Evolutionary conservation across 2,888 invertebrate genomes (phyloP).

Genomic region (Brachyopa scutellaris): DNA sequence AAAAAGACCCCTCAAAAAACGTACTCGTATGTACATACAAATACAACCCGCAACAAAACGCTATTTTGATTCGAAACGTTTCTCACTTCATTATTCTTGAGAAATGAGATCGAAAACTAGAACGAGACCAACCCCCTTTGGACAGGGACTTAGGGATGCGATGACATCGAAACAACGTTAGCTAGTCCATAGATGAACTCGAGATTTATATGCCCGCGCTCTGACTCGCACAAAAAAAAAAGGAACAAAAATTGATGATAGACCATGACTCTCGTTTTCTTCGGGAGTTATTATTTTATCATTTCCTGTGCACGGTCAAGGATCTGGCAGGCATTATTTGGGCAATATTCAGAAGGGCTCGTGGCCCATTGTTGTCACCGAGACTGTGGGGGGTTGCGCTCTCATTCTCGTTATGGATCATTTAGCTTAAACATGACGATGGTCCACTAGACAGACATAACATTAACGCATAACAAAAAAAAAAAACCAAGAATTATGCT

Average conservation of each 20-base stretch:
- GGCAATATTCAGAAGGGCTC: slow-evolving; percentile 44
- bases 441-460: slow-evolving; percentile 33
- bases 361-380: slow-evolving; percentile 59
- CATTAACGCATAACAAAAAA: slow-evolving; percentile 62
- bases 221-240: slow-evolving; percentile 5
- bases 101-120: slow-evolving; percentile 33
- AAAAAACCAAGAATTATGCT: slow-evolving; percentile 12
- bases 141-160: slow-evolving; percentile 43
- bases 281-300: slow-evolving; percentile 70
- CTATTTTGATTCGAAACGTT: slow-evolving; percentile 69
- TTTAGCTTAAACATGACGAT: slow-evolving; percentile 54
- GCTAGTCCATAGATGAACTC: slow-evolving; percentile 60
- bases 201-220: slow-evolving; percentile 53
- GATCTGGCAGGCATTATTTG: slow-evolving; percentile 43
- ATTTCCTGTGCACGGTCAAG: slow-evolving; percentile 72
- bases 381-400: slow-evolving; percentile 58
- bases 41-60: slow-evolving; percentile 60
- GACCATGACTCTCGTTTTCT: slow-evolving; percentile 64
- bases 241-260: slow-evolving; percentile 47
- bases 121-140: slow-evolving; percentile 29
- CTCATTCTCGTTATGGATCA: slow-evolving; percentile 68
- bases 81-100: slow-evolving; percentile 70
- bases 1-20: slow-evolving; percentile 60
- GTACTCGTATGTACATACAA: slow-evolving; percentile 17
- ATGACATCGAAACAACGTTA: slow-evolving; percentile 61